These are phyloP conservation scores for Coilia nasus DNA, from an alignment of 2,797 vertebrate species.

Conservation along the genomic window DNA sequence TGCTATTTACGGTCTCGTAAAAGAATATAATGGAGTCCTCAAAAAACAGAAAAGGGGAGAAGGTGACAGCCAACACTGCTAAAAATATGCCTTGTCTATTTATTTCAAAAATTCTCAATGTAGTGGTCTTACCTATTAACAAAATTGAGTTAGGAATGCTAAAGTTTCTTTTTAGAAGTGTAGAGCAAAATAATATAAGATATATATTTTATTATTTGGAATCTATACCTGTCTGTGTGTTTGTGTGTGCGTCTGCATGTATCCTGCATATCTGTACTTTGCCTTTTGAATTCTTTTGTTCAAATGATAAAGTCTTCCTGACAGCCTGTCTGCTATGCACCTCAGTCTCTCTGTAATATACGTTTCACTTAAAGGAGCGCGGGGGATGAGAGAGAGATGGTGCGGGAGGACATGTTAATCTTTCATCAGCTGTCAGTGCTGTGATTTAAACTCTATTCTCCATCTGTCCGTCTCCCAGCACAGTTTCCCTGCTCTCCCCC, in stretches of 20 bases:
- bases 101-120: too few relatives aligned
- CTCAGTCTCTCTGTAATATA: neutral
- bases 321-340: neutral
- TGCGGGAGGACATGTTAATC: neutral
- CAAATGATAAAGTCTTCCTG: neutral
- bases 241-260: neutral
- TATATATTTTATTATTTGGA: neutral
- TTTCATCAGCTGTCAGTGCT: neutral
- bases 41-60: neutral
- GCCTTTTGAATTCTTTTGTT: neutral
- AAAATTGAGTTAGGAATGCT: too few relatives aligned
- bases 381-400: neutral
- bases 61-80: too few relatives aligned
- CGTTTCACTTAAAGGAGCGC: neutral
- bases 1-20: neutral
- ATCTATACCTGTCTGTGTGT: neutral
- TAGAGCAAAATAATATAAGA: neutral
- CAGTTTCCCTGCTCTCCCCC: neutral
- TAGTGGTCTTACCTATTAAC: too few relatives aligned
- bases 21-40: neutral
- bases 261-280: too few relatives aligned
- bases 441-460: slow-evolving; percentile 6
- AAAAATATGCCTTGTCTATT: too few relatives aligned
- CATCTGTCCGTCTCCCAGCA: neutral
- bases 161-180: too few relatives aligned